Evolutionary conservation across 2,797 vertebrate genomes (phyloP).

Genomic region (Australoheros facetus): DNA sequence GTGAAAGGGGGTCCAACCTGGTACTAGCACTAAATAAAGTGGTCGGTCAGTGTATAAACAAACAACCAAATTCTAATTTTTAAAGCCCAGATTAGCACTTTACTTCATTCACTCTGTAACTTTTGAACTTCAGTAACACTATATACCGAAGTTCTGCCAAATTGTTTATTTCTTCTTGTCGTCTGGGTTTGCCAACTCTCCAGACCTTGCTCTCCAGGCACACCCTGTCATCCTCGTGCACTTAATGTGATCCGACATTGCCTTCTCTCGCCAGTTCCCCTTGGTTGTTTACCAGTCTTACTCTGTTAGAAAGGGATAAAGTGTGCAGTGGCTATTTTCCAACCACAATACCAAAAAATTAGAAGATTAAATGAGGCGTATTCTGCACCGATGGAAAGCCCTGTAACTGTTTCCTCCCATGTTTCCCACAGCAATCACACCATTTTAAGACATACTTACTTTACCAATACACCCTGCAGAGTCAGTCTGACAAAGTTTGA

Average conservation of each 20-base stretch:
- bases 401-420: not conserved
- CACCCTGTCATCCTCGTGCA: constrained; percentile 3
- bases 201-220: constrained; percentile 47
- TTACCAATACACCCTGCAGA: not conserved
- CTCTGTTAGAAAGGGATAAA: constrained; percentile 4
- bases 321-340: not conserved
- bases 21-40: too few relatives aligned
- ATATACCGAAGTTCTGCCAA: not conserved
- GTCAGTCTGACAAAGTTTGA: not conserved
- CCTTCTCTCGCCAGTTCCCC: constrained; percentile 9
- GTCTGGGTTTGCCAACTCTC: constrained; percentile 4
- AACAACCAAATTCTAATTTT: too few relatives aligned
- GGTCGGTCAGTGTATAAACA: too few relatives aligned
- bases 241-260: constrained; percentile 33
- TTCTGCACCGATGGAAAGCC: not conserved
- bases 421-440: not conserved
- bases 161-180: not conserved
- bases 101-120: not conserved
- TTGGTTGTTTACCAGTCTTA: constrained; percentile 32
- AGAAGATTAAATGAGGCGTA: not conserved
- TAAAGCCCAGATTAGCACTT: not conserved
- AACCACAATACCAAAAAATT: not conserved
- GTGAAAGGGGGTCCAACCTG: too few relatives aligned
- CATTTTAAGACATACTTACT: not conserved
- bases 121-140: not conserved